Percentiles rank a stretch among this genome's conserved stretches.
These are phyloP conservation scores for Telenomus remus DNA, from an alignment of 1,140 invertebrate genomes.

Conservation along the genomic window DNA sequence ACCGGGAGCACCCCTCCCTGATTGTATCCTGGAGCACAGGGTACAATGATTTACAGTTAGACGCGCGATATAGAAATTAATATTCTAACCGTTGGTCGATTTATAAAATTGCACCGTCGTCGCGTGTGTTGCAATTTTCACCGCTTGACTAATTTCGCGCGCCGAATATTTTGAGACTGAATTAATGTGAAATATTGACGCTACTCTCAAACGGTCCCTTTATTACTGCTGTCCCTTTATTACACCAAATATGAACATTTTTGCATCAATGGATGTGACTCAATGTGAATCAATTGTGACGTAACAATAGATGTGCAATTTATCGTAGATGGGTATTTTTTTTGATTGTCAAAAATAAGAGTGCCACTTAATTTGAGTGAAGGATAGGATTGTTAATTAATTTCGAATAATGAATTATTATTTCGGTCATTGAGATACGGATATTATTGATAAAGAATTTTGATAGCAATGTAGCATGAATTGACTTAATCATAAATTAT, in stretches of 20 bases:
- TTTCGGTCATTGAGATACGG: too few species aligned
- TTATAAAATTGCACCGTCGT: slow-evolving; percentile 9
- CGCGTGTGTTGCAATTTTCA: slow-evolving; percentile 3
- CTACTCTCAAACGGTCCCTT: not conserved
- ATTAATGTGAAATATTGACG: slow-evolving; percentile 1
- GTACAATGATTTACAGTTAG: slow-evolving; percentile 33
- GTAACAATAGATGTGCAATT: too few species aligned
- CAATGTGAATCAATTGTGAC: not conserved
- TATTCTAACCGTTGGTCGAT: slow-evolving; percentile 16
- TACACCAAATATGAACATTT: slow-evolving; percentile 3
- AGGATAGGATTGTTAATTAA: too few species aligned
- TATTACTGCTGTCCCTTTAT: not conserved
- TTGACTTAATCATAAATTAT: too few species aligned
- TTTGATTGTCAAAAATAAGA: too few species aligned
- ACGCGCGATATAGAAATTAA: slow-evolving; percentile 27
- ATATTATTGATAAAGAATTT: too few species aligned
- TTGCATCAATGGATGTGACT: not conserved
- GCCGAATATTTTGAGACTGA: not conserved
- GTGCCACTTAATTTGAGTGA: too few species aligned
- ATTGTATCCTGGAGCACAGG: slow-evolving; percentile 11
- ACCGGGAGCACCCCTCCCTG: slow-evolving; percentile 15
- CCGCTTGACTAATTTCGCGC: not conserved
- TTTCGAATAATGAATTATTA: too few species aligned
- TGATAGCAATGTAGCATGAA: too few species aligned
- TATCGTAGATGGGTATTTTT: too few species aligned